Evolutionary conservation across 2,888 invertebrate species (phyloP).

Genomic region (Torymus auratus): DNA sequence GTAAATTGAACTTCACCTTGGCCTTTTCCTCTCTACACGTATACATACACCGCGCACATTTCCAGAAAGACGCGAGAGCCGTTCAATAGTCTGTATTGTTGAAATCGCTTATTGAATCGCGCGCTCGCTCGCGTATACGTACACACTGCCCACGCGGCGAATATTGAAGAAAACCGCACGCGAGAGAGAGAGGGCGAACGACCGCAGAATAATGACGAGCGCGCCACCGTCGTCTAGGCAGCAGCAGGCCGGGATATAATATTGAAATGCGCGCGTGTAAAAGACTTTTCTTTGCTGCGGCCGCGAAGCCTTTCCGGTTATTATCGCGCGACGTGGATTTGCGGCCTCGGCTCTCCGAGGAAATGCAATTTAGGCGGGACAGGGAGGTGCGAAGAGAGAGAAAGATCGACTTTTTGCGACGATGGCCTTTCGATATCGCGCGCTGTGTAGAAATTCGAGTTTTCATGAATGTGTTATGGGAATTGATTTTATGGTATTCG

Average conservation of each 20-base stretch:
- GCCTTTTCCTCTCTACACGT: constrained; percentile 16
- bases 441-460: too few species aligned
- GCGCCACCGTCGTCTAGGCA: not conserved
- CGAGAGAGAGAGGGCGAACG: constrained; percentile 4
- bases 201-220: constrained; percentile 50
- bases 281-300: constrained; percentile 27
- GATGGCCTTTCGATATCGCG: too few species aligned
- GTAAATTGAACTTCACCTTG: constrained; percentile 55
- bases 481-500: too few species aligned
- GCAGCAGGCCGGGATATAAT: constrained; percentile 5
- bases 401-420: not conserved
- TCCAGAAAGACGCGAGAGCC: constrained; percentile 37
- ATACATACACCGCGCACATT: not conserved
- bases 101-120: constrained; percentile 53
- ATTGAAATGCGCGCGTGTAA: constrained; percentile 32
- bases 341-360: not conserved
- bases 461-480: too few species aligned
- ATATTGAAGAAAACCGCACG: constrained; percentile 53
- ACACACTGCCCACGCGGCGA: constrained; percentile 9
- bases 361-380: constrained; percentile 8
- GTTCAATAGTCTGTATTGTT: constrained; percentile 36
- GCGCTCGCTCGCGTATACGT: not conserved
- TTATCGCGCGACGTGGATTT: constrained; percentile 20
- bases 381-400: not conserved
- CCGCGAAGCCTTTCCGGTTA: constrained; percentile 38